Evolutionary conservation across 53 echinoderm and acorn worm genomes (phyloP), one percentile per base, ranked within the genome.

Genomic region (Pentamera pediparva): DNA sequence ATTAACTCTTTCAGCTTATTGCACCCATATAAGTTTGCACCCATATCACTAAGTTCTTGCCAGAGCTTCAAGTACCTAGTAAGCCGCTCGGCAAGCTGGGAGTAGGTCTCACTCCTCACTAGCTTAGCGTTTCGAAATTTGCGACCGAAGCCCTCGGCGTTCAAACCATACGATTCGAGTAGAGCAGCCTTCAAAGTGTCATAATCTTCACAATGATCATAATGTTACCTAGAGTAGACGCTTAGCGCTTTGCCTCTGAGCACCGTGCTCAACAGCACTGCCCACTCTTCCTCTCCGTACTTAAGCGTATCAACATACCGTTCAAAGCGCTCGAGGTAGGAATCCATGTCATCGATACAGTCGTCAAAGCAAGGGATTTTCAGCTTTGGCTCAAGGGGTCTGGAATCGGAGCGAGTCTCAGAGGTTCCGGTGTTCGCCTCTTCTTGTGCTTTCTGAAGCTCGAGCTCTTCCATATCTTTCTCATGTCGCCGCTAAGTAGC

Each of bases 91-190:
- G 49, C 67, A 56, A 62, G 80, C 35, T 86, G 78, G 1, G 59
- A 31, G 24, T 54, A 81, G 31, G 48, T 76, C 53, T 81, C 86
- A 13, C 69, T 70, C 33, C 39, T 52, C 2, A 56, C 34, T 17
- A 59, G 69, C 27, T 69, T 81, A 37, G 76, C n/a, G 45, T 86
- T 54, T 62, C 82, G 45, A 30, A 75, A 69, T 49, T 86, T 86
- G 22, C 69, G n/a, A 22, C 86, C 76, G 35, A 82, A 86, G 12
- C 76, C 86, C 37, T 86, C 62, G 26, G 69, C 76, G 0, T 75
- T 76, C 21, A 80, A 25, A 18, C 79, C 62, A 38, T 80, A 84
- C 32, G 74, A 75, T 28, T 75, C 64, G 15, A 67, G 58, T 69
- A 59, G 33, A 12, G 76, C 59, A 0, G 39, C 56, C 54, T 81